These are phyloP conservation scores for Leucozona laternaria DNA, from an alignment of 2,888 invertebrate genomes.

Conservation along the genomic window DNA sequence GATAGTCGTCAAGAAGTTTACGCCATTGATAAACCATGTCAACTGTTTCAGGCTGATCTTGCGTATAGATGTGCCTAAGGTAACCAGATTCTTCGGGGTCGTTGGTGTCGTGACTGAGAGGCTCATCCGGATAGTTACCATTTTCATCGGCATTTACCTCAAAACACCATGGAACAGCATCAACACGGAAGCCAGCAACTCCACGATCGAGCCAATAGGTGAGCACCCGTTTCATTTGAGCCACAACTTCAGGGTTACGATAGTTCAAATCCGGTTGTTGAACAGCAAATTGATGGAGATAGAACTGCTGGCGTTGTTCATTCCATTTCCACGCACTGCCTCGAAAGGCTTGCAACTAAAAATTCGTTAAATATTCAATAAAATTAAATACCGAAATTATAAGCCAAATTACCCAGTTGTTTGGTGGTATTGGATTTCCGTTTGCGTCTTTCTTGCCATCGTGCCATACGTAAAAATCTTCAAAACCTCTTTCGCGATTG, in stretches of 20 bases:
- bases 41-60: constrained; percentile 86
- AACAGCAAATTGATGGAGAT: constrained; percentile 89
- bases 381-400: background rate
- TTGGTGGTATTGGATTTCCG: constrained; percentile 79
- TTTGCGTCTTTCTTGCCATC: constrained; percentile 84
- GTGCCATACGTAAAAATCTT: constrained; percentile 91
- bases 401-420: constrained; percentile 78
- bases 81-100: constrained; percentile 85
- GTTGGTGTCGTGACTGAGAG: constrained; percentile 82
- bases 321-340: constrained; percentile 91
- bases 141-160: constrained; percentile 85
- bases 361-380: constrained; percentile 28
- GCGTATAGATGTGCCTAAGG: constrained; percentile 87
- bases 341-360: constrained; percentile 85
- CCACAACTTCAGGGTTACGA: constrained; percentile 87
- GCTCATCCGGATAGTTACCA: constrained; percentile 86
- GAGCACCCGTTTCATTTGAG: constrained; percentile 86
- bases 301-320: constrained; percentile 87
- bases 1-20: constrained; percentile 86
- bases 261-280: constrained; percentile 91
- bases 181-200: constrained; percentile 94
- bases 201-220: constrained; percentile 93
- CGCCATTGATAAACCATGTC: constrained; percentile 89
- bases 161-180: constrained; percentile 86
- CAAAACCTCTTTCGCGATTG: constrained; percentile 86